phyloP scores from a whole-genome alignment of 2,888 invertebrate species.

The Ecliptopera silaceata region DNA sequence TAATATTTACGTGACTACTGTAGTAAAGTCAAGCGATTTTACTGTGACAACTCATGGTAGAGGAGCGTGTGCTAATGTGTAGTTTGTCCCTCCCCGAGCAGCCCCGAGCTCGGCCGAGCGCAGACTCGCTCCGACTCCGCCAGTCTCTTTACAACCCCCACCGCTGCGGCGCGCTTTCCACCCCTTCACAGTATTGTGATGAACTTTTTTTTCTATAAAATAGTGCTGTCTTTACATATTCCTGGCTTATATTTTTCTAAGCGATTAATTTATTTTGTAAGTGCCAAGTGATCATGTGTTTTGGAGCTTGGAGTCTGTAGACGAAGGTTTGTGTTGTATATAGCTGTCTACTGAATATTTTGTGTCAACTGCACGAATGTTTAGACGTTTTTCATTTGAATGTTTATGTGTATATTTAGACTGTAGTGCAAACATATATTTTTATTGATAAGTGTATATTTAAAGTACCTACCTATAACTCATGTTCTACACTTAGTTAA shows the following conservation, averaged over 20 bases:
- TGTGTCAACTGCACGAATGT: conserved; percentile 21
- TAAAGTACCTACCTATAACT: too few relatives aligned
- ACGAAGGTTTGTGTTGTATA: conserved; percentile 44
- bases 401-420: too few relatives aligned
- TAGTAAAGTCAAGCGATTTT: too few relatives aligned
- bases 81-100: conserved; percentile 28
- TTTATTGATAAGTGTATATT: too few relatives aligned
- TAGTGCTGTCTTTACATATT: conserved; percentile 54
- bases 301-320: conserved; percentile 51
- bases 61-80: neutral
- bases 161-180: conserved; percentile 47
- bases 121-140: conserved; percentile 30
- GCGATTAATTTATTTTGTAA: conserved; percentile 31
- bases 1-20: too few relatives aligned
- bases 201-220: conserved; percentile 59
- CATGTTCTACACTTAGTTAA: too few relatives aligned
- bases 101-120: conserved; percentile 39
- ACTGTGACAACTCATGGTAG: too few relatives aligned
- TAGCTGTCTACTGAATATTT: conserved; percentile 29
- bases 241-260: conserved; percentile 24
- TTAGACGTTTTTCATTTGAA: conserved; percentile 10
- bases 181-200: conserved; percentile 54
- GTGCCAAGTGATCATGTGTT: conserved; percentile 56
- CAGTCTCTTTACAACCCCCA: conserved; percentile 61
- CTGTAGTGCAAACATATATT: too few relatives aligned